A percentile compares a stretch with the other conserved stretches of the same genome.
Evolutionary conservation across 2,888 invertebrate species (phyloP).

Genomic region (Steromphala cineraria): DNA sequence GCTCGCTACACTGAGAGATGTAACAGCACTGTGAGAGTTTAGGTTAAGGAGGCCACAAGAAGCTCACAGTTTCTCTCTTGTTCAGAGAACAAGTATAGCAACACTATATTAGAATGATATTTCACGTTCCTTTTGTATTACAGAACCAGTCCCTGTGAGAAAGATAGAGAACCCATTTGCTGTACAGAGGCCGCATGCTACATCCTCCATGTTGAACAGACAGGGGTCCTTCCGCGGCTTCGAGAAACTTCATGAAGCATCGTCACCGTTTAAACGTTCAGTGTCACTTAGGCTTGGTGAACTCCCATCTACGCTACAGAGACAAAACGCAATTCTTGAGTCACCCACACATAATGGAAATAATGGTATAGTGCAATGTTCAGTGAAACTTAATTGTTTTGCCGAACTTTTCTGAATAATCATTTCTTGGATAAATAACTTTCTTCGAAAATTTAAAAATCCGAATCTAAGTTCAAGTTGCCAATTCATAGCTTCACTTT

Average conservation of each 20-base stretch:
- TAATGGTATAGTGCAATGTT: background rate
- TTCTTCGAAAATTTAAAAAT: too few relatives aligned
- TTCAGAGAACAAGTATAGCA: too few relatives aligned
- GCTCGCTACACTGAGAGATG: too few relatives aligned
- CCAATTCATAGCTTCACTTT: too few relatives aligned
- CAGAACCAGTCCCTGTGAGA: constrained; percentile 77
- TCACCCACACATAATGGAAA: constrained; percentile 54
- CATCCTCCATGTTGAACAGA: constrained; percentile 93
- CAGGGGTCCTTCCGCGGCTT: constrained; percentile 97
- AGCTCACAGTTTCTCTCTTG: too few relatives aligned
- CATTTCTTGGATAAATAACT: background rate
- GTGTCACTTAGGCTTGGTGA: constrained; percentile 95
- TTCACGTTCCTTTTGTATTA: constrained; percentile 11
- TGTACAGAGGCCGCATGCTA: constrained; percentile 87
- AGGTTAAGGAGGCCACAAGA: too few relatives aligned
- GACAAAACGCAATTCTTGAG: constrained; percentile 76
- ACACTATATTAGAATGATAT: too few relatives aligned
- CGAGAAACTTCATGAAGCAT: constrained; percentile 72
- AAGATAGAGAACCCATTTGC: constrained; percentile 83
- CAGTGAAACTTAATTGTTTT: too few relatives aligned
- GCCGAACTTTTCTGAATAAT: background rate
- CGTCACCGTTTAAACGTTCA: constrained; percentile 91
- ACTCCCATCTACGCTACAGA: constrained; percentile 94
- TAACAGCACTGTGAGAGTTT: too few relatives aligned
- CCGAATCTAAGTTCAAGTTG: too few relatives aligned